Conservation (phyloP, 2,113 vertebrate species). For the Equus quagga region DNA sequence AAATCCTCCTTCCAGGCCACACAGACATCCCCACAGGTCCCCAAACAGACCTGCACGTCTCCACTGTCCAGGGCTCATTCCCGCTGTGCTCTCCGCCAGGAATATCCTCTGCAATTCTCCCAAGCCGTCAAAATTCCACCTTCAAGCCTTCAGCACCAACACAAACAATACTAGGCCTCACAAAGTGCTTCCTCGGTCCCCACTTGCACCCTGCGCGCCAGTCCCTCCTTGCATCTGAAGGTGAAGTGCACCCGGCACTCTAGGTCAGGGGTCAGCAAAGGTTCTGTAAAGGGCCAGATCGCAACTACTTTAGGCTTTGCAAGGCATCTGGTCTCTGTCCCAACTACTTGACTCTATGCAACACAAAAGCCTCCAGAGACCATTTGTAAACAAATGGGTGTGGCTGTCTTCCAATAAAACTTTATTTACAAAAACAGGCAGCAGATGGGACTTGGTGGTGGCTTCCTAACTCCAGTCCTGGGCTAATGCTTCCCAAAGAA, state of each 20-base stretch:
- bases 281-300: not conserved
- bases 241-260: not conserved
- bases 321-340: not conserved
- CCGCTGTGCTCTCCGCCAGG: not conserved
- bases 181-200: not conserved
- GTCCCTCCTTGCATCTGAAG: not conserved
- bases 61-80: not conserved
- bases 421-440: slow-evolving; percentile 46
- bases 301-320: not conserved
- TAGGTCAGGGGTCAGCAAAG: not conserved
- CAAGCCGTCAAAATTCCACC: not conserved
- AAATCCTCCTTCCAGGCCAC: not conserved
- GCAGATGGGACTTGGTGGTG: not conserved
- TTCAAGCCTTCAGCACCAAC: not conserved
- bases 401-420: slow-evolving; percentile 56
- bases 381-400: slow-evolving; percentile 23
- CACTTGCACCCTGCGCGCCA: not conserved
- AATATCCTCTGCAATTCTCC: not conserved
- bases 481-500: slow-evolving; percentile 32
- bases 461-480: not conserved
- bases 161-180: not conserved
- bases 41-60: not conserved
- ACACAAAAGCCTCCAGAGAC: not conserved
- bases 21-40: not conserved
- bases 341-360: not conserved